Base-by-base conservation (phyloP, 2,797 vertebrate species). In the Sebastes reedi region DNA sequence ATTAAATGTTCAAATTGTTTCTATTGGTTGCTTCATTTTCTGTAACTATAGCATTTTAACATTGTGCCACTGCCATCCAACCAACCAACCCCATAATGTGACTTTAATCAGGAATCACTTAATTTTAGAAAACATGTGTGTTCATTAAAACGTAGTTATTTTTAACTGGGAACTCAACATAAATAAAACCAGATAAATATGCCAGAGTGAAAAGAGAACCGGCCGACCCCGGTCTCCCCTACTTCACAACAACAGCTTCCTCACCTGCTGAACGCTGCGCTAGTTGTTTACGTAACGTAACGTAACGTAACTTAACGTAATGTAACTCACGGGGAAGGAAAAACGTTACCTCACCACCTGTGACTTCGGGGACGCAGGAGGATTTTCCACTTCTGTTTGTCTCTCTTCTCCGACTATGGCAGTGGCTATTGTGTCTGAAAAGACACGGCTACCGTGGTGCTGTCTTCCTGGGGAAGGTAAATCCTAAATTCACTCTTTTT, bases 261-360 rank as follows among this genome's bases (percentile, higher is more conserved):
- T 46, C 42, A 18, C 42, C 42, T 16, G 42, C 42, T 1, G 0
- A 46, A 46, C 14, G 42, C 13, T 16, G 39, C 16, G 42, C 42
- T 46, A 16, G 14, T 18, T 46, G 39, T 42, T 42, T 42, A 16
- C 39, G 39, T 42, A 16, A 46, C 42, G 16, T 46, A 18, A 46
- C 42, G 39, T 46, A 30, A 30, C 29, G 29, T 29, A 39, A 14
- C 36, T 11, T 36, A 13, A 39, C 36, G 34, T 36, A 13, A 39
- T 2, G 36, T 39, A 8, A 46, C 42, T 46, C 50, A n/a, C 8
- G 20, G 50, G 20, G 50, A n/a, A 52, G 20, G 20, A 46, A 4
- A n/a, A 0, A n/a, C 7, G 20, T 52, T 0, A n/a, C 4, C 18
- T 0, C 50, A 50, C 18, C 20, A 52, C 50, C 0, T 0, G 18